Conservation (phyloP, 2,113 vertebrate species). For the Oreochromis tanganicae region DNA sequence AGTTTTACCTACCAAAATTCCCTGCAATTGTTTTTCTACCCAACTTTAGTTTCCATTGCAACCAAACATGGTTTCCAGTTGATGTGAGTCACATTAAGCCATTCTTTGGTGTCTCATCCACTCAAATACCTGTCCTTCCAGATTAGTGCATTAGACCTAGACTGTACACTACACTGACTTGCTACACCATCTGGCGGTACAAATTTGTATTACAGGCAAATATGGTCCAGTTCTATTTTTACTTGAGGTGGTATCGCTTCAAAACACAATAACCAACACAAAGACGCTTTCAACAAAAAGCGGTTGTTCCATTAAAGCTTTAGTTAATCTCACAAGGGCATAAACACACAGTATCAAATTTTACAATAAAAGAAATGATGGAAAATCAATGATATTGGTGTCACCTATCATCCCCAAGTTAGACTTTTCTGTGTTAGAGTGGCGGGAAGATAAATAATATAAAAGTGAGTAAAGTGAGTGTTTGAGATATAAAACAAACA, state of each 20-base stretch:
- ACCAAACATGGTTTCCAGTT: not conserved
- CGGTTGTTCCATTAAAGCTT: not conserved
- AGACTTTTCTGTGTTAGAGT: not conserved
- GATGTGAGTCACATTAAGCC: not conserved
- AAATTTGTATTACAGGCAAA: not conserved
- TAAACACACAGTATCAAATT: not conserved
- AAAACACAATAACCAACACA: not conserved
- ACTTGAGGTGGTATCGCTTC: not conserved
- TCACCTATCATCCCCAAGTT: not conserved
- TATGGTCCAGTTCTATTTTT: not conserved
- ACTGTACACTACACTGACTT: not conserved
- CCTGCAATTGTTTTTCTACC: not conserved
- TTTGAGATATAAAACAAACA: not conserved
- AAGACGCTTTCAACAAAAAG: not conserved
- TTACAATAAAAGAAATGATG: not conserved
- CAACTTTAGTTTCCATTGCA: not conserved
- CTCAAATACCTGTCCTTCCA: not conserved
- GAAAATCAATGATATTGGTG: not conserved
- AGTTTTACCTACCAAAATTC: not conserved
- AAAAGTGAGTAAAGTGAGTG: not conserved
- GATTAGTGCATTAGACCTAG: not conserved
- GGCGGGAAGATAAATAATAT: not conserved
- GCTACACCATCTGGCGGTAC: not conserved
- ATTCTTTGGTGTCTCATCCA: not conserved
- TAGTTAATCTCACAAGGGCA: not conserved